A percentile compares a stretch with the other conserved stretches of the same genome.
These are phyloP conservation scores for Hydra vulgaris DNA, from an alignment of 30 jellyfish, hydroid and myxozoan genomes.

Conservation along the genomic window DNA sequence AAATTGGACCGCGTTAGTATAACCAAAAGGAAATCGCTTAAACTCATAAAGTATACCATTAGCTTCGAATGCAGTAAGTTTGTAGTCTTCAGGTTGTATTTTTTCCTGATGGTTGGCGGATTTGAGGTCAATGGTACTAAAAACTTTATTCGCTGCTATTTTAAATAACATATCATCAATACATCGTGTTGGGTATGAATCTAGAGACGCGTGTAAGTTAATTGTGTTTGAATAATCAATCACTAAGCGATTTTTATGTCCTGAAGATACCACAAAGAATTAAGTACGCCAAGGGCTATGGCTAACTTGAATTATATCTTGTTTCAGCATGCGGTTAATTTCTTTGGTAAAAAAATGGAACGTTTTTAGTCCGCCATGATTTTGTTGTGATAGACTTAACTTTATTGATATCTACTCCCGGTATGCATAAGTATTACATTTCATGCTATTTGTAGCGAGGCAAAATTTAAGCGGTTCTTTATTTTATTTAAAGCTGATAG, in stretches of 20 bases:
- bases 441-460: background rate
- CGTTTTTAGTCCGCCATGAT: background rate
- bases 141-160: constrained; percentile 21
- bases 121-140: constrained; percentile 45
- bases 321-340: constrained; percentile 16
- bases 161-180: constrained; percentile 36
- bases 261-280: constrained; percentile 30
- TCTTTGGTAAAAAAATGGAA: background rate
- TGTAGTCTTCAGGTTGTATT: constrained; percentile 8
- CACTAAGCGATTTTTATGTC: constrained; percentile 41
- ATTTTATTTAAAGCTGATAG: constrained; percentile 9
- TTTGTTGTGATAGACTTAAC: background rate
- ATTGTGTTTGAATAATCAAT: constrained; percentile 46
- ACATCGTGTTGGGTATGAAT: constrained; percentile 42
- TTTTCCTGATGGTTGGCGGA: constrained; percentile 41
- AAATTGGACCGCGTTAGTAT: constrained; percentile 47
- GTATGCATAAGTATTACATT: background rate
- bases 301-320: constrained; percentile 37
- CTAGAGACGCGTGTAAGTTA: constrained; percentile 35
- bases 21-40: constrained; percentile 43
- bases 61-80: constrained; percentile 44
- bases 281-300: constrained; percentile 51
- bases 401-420: background rate
- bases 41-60: constrained; percentile 27
- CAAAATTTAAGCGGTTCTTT: constrained; percentile 6